Evolutionary conservation across 2,113 vertebrate genomes (phyloP).

Genomic region (Rhinoptilus africanus): DNA sequence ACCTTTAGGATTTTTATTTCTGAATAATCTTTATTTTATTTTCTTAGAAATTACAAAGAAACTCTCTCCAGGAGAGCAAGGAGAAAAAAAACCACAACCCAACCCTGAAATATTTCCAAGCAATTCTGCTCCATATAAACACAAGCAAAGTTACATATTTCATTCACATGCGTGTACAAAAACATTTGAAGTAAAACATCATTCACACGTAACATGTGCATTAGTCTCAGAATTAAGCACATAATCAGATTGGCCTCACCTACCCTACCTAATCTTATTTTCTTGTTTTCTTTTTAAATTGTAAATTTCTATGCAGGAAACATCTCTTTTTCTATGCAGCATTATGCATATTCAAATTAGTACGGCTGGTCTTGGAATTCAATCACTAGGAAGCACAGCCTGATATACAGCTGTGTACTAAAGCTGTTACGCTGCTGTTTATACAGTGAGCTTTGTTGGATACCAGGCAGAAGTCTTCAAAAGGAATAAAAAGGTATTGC

Average conservation of each 20-base stretch:
- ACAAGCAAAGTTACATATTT: not conserved
- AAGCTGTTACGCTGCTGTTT: not conserved
- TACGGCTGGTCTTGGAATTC: not conserved
- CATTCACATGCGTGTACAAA: not conserved
- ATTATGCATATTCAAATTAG: not conserved
- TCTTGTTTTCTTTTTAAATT: constrained; percentile 10
- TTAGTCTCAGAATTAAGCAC: constrained; percentile 7
- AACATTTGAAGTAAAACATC: not conserved
- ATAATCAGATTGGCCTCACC: constrained; percentile 18
- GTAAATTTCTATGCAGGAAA: not conserved
- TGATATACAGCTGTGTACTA: not conserved
- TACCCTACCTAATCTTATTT: constrained; percentile 3
- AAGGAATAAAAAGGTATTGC: constrained; percentile 14
- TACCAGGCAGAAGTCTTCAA: constrained; percentile 32
- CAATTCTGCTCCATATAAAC: not conserved
- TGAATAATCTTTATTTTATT: not conserved
- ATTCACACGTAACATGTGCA: not conserved
- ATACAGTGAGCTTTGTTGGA: not conserved
- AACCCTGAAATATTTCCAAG: not conserved
- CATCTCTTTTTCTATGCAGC: not conserved
- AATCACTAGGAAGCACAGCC: not conserved
- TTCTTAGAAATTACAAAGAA: constrained; percentile 16
- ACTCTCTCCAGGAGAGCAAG: constrained; percentile 28
- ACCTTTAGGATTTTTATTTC: not conserved
- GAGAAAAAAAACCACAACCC: not conserved